These are phyloP conservation scores for Asbolus verrucosus DNA, from an alignment of 1,140 invertebrate genomes.

Conservation along the genomic window DNA sequence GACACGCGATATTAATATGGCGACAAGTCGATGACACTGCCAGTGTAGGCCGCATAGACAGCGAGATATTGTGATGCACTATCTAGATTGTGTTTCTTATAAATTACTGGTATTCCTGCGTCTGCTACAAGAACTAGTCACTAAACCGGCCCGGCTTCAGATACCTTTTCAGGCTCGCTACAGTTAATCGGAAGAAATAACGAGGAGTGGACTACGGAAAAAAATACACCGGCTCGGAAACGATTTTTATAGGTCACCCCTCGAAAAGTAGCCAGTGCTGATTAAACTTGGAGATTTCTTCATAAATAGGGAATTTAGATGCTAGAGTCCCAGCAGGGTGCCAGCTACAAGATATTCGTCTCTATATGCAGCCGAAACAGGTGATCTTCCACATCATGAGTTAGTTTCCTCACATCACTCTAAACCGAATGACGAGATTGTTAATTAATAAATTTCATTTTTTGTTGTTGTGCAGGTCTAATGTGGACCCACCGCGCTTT, in stretches of 20 bases:
- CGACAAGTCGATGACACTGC: slow-evolving; percentile 62
- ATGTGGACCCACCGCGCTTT: too few relatives aligned
- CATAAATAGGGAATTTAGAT: too few relatives aligned
- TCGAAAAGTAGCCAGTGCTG: too few relatives aligned
- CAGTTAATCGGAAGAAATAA: slow-evolving; percentile 62
- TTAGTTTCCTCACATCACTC: too few relatives aligned
- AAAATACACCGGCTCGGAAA: slow-evolving; percentile 42
- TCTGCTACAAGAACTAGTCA: slow-evolving; percentile 58
- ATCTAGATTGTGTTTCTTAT: slow-evolving; percentile 61
- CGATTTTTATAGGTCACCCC: too few relatives aligned
- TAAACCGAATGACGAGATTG: neutral
- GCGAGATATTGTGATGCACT: slow-evolving; percentile 60
- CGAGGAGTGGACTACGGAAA: slow-evolving; percentile 55
- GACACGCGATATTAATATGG: slow-evolving; percentile 63
- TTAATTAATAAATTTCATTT: too few relatives aligned
- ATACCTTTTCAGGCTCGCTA: slow-evolving; percentile 59
- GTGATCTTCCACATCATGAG: too few relatives aligned
- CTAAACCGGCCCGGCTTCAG: slow-evolving; percentile 58
- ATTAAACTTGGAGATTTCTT: too few relatives aligned
- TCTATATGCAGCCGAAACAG: too few relatives aligned
- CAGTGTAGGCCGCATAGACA: slow-evolving; percentile 61
- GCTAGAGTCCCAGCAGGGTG: too few relatives aligned
- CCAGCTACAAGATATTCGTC: too few relatives aligned
- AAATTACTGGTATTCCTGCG: slow-evolving; percentile 59
- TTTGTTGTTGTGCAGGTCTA: too few relatives aligned